phyloP scores from a whole-genome alignment of 2,888 invertebrate genomes.

The Leptinotarsa rubiginosa region DNA sequence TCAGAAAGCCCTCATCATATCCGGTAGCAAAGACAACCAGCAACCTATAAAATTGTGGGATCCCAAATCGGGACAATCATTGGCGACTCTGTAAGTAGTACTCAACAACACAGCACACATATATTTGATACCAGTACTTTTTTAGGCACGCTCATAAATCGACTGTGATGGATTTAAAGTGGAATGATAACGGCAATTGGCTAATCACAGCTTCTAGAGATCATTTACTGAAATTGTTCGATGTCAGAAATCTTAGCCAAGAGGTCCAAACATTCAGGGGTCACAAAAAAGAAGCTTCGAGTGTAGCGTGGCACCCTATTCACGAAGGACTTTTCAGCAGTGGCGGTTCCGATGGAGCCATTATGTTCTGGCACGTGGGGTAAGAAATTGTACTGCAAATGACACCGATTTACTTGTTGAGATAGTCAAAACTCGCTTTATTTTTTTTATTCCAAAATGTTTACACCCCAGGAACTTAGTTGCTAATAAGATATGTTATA shows the following conservation, averaged over 20 bases:
- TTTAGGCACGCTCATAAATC: constrained; percentile 96
- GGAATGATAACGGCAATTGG: constrained; percentile 99
- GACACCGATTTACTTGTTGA: background rate
- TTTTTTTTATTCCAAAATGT: too few relatives aligned
- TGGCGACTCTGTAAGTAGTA: constrained; percentile 87
- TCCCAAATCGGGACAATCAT: constrained; percentile 93
- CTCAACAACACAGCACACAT: background rate
- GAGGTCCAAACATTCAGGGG: constrained; percentile 98
- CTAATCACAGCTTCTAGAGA: constrained; percentile 97
- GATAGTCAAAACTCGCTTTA: background rate
- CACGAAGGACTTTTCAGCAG: constrained; percentile 98
- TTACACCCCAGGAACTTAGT: too few relatives aligned
- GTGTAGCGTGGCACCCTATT: constrained; percentile 97
- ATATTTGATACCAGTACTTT: constrained; percentile 26
- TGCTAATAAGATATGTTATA: too few relatives aligned
- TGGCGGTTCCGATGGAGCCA: constrained; percentile 98
- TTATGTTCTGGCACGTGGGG: constrained; percentile 99
- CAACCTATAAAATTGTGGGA: constrained; percentile 99
- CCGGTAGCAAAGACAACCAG: constrained; percentile 99
- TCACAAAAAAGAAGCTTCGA: constrained; percentile 98
- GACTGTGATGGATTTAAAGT: constrained; percentile 98
- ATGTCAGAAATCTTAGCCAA: constrained; percentile 93
- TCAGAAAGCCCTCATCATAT: constrained; percentile 94
- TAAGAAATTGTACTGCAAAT: constrained; percentile 64
- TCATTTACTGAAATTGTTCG: constrained; percentile 96